These are phyloP conservation scores for Drosophila mulleri DNA, from an alignment of 2,888 invertebrate genomes.

Conservation along the genomic window DNA sequence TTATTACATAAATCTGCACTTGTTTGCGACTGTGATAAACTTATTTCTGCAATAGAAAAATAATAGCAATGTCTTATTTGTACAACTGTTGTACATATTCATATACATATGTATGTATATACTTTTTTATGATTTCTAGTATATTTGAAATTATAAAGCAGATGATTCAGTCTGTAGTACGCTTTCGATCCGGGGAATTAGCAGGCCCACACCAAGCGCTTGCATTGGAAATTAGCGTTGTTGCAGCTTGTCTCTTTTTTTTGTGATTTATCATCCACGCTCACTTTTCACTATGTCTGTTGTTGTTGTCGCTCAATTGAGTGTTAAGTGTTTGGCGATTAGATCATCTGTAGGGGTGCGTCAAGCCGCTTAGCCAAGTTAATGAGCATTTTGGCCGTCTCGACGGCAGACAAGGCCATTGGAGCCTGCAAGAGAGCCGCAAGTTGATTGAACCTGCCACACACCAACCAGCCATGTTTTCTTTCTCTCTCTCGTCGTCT, in stretches of 20 bases:
- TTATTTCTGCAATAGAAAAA: neutral
- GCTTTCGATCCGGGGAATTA: slow-evolving; percentile 11
- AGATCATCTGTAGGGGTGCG: slow-evolving; percentile 64
- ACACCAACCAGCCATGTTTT: slow-evolving; percentile 33
- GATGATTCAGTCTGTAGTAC: slow-evolving; percentile 31
- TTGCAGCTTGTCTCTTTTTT: slow-evolving; percentile 25
- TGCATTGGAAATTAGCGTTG: slow-evolving; percentile 33
- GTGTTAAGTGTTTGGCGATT: slow-evolving; percentile 66
- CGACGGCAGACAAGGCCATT: slow-evolving; percentile 56
- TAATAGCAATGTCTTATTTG: neutral
- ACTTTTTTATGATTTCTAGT: neutral
- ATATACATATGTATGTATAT: neutral
- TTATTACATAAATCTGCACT: neutral
- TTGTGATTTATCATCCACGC: slow-evolving; percentile 51
- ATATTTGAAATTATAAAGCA: slow-evolving; percentile 3
- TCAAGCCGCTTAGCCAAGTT: slow-evolving; percentile 61
- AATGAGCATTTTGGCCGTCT: slow-evolving; percentile 44
- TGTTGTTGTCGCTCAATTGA: slow-evolving; percentile 37
- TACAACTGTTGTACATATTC: neutral
- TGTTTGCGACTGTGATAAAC: neutral
- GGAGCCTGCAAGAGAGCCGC: slow-evolving; percentile 34
- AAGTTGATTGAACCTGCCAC: slow-evolving; percentile 66
- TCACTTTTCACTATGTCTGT: slow-evolving; percentile 36
- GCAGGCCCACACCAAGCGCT: slow-evolving; percentile 20
- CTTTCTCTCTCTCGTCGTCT: neutral